These are phyloP conservation scores for Harpagoxenus sublaevis DNA, from an alignment of 2,888 invertebrate species.

Conservation along the genomic window DNA sequence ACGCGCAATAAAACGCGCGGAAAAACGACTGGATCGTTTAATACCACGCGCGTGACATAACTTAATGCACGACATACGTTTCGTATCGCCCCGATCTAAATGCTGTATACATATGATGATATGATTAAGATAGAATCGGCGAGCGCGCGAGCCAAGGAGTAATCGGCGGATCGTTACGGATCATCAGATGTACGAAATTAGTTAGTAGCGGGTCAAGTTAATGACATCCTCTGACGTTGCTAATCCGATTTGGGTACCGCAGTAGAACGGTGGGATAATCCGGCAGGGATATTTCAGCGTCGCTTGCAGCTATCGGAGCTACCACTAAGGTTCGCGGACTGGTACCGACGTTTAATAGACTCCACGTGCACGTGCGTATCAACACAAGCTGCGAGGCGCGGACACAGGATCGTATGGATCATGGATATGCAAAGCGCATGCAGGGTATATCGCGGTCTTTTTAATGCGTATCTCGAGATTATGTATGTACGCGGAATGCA, in stretches of 20 bases:
- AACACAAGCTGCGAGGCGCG: neutral
- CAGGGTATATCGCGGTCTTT: neutral
- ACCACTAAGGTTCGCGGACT: constrained; percentile 15
- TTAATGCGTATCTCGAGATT: constrained; percentile 26
- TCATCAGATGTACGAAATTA: constrained; percentile 58
- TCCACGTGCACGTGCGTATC: neutral
- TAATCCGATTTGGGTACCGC: constrained; percentile 59
- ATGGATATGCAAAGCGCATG: constrained; percentile 3
- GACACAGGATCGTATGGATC: neutral
- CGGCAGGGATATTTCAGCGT: constrained; percentile 59
- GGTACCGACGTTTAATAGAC: constrained; percentile 44
- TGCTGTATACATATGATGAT: constrained; percentile 28
- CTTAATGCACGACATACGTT: neutral
- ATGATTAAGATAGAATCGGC: constrained; percentile 34
- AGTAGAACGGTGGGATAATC: constrained; percentile 57
- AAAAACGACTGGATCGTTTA: constrained; percentile 36
- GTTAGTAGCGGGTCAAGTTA: constrained; percentile 54
- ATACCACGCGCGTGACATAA: constrained; percentile 2
- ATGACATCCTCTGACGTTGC: constrained; percentile 58
- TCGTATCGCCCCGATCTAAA: constrained; percentile 25
- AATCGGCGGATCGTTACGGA: constrained; percentile 28
- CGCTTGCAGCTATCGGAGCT: constrained; percentile 37
- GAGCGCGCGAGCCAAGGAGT: neutral
- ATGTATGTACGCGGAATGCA: neutral
- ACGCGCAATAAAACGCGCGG: constrained; percentile 35